Evolutionary conservation across 1,140 invertebrate species (phyloP).

Genomic region (Eupristina koningsbergeri): DNA sequence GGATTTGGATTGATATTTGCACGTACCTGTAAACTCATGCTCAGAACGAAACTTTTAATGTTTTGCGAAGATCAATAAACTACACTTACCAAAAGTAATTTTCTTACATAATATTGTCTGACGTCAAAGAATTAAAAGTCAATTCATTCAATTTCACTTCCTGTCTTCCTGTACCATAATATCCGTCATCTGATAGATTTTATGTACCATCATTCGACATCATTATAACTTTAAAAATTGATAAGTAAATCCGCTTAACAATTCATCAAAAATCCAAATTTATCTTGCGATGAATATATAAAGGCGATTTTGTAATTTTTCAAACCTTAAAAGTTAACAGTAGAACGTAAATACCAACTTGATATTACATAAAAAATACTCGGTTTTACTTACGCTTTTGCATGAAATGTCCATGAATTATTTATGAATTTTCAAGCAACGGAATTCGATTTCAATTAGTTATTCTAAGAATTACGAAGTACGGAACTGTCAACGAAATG

Average conservation of each 20-base stretch:
- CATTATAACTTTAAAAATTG: not conserved
- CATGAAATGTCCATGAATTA: slow-evolving; percentile 32
- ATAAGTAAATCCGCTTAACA: not conserved
- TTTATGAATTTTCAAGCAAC: slow-evolving; percentile 27
- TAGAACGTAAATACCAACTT: not conserved
- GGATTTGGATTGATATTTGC: too few species aligned
- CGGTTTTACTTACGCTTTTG: not conserved
- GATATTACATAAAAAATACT: slow-evolving; percentile 25
- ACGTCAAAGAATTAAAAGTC: too few species aligned
- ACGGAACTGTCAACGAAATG: not conserved
- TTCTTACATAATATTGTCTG: too few species aligned
- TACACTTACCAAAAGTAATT: too few species aligned
- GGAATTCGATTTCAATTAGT: slow-evolving; percentile 44
- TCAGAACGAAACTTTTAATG: too few species aligned
- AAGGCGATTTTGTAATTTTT: not conserved
- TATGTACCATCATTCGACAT: slow-evolving; percentile 20
- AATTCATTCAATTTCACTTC: not conserved
- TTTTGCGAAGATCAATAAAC: too few species aligned
- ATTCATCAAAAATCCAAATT: not conserved
- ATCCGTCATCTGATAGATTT: not conserved
- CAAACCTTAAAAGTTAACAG: not conserved
- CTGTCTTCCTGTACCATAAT: not conserved
- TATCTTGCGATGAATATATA: not conserved
- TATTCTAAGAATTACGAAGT: slow-evolving; percentile 18
- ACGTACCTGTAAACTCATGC: too few species aligned